Evolutionary conservation across 2,888 invertebrate species (phyloP).

Genomic region (Himalopsyche tibetana): DNA sequence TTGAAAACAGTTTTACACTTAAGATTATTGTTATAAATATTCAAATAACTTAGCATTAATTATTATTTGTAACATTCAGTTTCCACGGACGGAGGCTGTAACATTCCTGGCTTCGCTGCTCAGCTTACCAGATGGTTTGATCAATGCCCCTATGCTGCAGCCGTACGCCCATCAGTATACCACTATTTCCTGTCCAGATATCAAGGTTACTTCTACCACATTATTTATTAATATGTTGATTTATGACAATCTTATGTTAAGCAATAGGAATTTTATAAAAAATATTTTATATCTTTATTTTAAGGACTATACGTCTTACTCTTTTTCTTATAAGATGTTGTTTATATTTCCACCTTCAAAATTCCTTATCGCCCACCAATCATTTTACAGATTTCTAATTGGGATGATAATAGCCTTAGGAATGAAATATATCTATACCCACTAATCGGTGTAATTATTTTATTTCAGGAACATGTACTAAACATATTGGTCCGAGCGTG

Average conservation of each 20-base stretch:
- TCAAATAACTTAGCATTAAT: too few relatives aligned
- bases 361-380: too few relatives aligned
- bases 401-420: constrained; percentile 67
- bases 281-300: too few relatives aligned
- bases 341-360: too few relatives aligned
- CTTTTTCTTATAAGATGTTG: too few relatives aligned
- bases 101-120: constrained; percentile 92
- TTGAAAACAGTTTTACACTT: too few relatives aligned
- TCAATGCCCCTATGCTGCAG: constrained; percentile 82
- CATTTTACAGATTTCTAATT: too few relatives aligned
- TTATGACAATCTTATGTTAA: too few relatives aligned
- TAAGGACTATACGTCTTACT: too few relatives aligned
- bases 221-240: neutral
- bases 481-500: constrained; percentile 92
- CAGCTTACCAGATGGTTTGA: constrained; percentile 85
- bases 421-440: constrained; percentile 48
- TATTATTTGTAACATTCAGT: constrained; percentile 71
- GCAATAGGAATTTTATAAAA: too few relatives aligned
- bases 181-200: constrained; percentile 82
- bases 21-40: too few relatives aligned
- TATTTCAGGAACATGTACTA: constrained; percentile 87
- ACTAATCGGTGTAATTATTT: constrained; percentile 61
- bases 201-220: constrained; percentile 77
- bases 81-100: constrained; percentile 93
- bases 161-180: constrained; percentile 81